Evolutionary conservation across 2,797 vertebrate species (phyloP).

Genomic region (Sebastes trivittatus): DNA sequence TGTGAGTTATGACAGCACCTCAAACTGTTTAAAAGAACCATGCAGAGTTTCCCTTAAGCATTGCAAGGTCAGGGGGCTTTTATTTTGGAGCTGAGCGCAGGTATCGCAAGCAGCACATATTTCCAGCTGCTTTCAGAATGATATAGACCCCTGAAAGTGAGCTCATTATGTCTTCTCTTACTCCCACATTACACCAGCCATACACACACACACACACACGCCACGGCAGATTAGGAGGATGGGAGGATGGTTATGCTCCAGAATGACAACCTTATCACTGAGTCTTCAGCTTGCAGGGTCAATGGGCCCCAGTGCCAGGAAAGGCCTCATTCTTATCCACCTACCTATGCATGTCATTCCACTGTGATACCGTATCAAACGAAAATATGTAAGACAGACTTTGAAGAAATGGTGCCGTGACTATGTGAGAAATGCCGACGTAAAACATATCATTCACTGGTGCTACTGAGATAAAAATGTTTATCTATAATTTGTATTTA

Average conservation of each 20-base stretch:
- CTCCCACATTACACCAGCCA: conserved; percentile 64
- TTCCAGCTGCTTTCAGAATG: conserved; percentile 56
- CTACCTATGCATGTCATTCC: conserved; percentile 42
- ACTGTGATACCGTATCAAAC: conserved; percentile 29
- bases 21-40: conserved; percentile 9
- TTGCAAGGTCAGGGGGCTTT: conserved; percentile 44
- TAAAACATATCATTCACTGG: neutral
- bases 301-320: conserved; percentile 60
- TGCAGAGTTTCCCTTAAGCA: conserved; percentile 12
- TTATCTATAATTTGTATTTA: neutral
- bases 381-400: conserved; percentile 8
- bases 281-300: conserved; percentile 71
- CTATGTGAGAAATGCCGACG: neutral
- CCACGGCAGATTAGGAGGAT: conserved; percentile 68
- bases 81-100: conserved; percentile 44
- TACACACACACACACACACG: conserved; percentile 1
- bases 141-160: conserved; percentile 65
- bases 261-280: conserved; percentile 78
- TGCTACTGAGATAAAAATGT: neutral
- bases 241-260: conserved; percentile 71
- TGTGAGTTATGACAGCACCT: conserved; percentile 12
- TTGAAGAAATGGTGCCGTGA: neutral
- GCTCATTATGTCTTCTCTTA: conserved; percentile 67
- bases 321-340: conserved; percentile 64
- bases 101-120: conserved; percentile 54